Conservation (phyloP, 1,140 invertebrate species). For the Drosophila repletoides region DNA sequence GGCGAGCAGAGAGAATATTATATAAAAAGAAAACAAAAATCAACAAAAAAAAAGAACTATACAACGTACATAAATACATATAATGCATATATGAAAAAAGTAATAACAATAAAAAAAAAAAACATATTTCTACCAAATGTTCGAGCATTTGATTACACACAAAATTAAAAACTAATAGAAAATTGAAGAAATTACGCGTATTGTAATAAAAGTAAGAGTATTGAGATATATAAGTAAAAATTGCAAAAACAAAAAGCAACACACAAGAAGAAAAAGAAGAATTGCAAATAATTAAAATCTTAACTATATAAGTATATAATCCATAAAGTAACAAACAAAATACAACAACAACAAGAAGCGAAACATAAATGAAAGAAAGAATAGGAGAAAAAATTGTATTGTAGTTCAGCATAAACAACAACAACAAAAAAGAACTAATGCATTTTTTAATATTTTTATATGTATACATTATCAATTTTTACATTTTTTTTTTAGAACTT, state of each 20-base stretch:
- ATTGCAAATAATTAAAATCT: slow-evolving; percentile 12
- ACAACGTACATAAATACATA: background rate
- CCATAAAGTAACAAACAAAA: slow-evolving; percentile 64
- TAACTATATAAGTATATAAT: slow-evolving; percentile 60
- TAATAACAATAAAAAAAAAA: slow-evolving; percentile 41
- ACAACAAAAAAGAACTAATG: slow-evolving; percentile 70
- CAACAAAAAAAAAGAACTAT: background rate
- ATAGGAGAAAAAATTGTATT: slow-evolving; percentile 61
- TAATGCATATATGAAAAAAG: slow-evolving; percentile 18
- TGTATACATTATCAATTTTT: slow-evolving; percentile 82
- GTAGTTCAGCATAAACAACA: slow-evolving; percentile 61
- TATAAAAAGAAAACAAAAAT: slow-evolving; percentile 14
- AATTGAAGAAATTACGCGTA: slow-evolving; percentile 38
- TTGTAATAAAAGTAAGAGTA: slow-evolving; percentile 70
- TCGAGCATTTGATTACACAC: slow-evolving; percentile 32
- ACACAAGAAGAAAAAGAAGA: slow-evolving; percentile 21
- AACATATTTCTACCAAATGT: slow-evolving; percentile 16
- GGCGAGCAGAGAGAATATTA: background rate
- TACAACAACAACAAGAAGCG: slow-evolving; percentile 36
- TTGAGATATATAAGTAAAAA: slow-evolving; percentile 65
- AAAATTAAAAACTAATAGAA: slow-evolving; percentile 20
- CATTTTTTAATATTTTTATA: slow-evolving; percentile 82
- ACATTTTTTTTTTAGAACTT: slow-evolving; percentile 81
- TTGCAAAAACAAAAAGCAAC: slow-evolving; percentile 19
- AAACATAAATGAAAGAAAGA: slow-evolving; percentile 23